Evolutionary conservation across 92 coral and sea anemone genomes (phyloP), one percentile per base, ranked within the genome.

Genomic region (Palythoa grandis): DNA sequence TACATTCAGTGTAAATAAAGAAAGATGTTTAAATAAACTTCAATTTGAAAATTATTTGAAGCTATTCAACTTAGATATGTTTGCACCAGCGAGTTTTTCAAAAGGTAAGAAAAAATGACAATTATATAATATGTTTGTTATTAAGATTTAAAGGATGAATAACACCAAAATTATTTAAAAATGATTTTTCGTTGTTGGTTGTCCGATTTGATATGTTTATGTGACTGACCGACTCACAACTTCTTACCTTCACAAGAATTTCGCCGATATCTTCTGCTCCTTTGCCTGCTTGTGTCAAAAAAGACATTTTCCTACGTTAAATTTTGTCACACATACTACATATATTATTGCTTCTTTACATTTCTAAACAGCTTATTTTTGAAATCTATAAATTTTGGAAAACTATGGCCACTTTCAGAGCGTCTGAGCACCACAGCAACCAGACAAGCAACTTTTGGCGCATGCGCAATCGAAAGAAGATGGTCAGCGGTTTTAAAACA

Each of bases 211-310:
- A 20, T 61, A 47, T 52, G 82, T 29, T 91, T 63, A 58, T 19
- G 11, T 76, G 58, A 47, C 19, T 53, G 20, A 24, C 2, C 23
- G 52, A 24, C 2, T 7, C 24, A 72, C 20, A 76, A 76, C 61
- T 76, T 50, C 91, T 78, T 87, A 95, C 99, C 95, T 95, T 95
- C 50, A 95, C 99, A 80, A 96, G 96, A 52, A 96, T 90, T 88
- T 95, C 96, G 23, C 99, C 99, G 84, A 96, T 92, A 73, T 96
- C 99, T 6, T 89, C 91, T 52, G 98, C 85, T 79, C 68, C 93
- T 7, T 89, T 91, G 79, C 91, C 91, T 13, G 89, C 65, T 82
- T 96, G 93, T 25, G 98, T 96, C 86, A 96, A 74, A 75, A 98
- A 93, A 89, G 95, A 96, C 99, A 96, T 96, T 60, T n/a, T 80